Evolutionary conservation across 1,140 invertebrate genomes (phyloP), one percentile per base, ranked within the genome.

Genomic region (Zophobas atratus): DNA sequence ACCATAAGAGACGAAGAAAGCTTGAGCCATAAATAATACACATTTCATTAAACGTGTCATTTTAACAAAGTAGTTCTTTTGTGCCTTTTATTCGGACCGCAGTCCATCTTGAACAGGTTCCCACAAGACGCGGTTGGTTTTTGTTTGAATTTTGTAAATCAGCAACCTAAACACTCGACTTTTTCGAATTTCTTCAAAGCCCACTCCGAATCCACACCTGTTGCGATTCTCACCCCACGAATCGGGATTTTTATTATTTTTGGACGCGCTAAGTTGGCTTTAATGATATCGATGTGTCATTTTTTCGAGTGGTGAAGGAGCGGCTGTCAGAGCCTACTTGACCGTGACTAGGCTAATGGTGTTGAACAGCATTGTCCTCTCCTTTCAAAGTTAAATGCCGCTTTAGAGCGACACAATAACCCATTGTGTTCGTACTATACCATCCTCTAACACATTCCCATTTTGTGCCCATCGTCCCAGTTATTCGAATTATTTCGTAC

Each of bases 31-130:
- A 82, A 81, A 83, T 83, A 78, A 81, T 81, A 76, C 72, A 80
- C 82, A 79, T 83, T 83, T 83, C 82, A 81, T 83, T 83, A 81
- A 81, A 82, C 78, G 75, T 82, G 82, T 83, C 82, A 82, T 60
- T 79, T 67, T 81, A 77, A 83, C 79, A 83, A 83, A 83, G 82
- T 82, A 78, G 78, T 76, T 49, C 80, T 76, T 79, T 82, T 82
- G 81, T 82, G 63, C 8, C 71, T 41, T 78, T 80, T 81, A 33
- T 55, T 55, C 36, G n/a, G 41, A 67, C 57, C 57, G 72, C 56
- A 49, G 36, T 71, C 36, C 76, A 60, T 56, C 57, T 36, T 39
- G 57, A 32, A 60, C 70, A 48, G 51, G 70, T 77, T 80, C 79
- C 72, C 76, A 78, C 56, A 57, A 70, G 71, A 55, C 73, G 70